Conservation (phyloP, 1,140 invertebrate genomes). For the Leucophenga varia region DNA sequence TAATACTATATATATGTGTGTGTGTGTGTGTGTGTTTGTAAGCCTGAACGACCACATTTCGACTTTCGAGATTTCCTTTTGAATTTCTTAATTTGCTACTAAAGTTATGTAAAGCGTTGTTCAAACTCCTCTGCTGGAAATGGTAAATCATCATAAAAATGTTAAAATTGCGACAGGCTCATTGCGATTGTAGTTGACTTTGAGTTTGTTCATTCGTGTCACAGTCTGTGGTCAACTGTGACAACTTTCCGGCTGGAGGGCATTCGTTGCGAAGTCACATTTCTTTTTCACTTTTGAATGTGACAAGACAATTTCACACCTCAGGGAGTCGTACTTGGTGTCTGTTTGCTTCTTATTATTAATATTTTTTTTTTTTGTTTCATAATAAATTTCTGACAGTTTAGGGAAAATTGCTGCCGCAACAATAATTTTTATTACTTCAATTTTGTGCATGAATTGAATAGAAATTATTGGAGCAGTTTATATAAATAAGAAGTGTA, state of each 20-base stretch:
- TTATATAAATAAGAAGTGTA: no score
- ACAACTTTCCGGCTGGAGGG: background rate
- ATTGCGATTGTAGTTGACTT: background rate
- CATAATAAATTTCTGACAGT: no score
- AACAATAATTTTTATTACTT: no score
- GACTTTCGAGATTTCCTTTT: no score
- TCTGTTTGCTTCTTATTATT: background rate
- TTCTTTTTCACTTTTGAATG: background rate
- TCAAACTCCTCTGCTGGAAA: constrained; percentile 30
- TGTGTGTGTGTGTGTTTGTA: no score
- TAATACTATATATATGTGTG: no score
- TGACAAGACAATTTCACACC: constrained; percentile 48
- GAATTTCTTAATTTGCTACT: no score
- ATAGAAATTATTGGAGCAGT: no score
- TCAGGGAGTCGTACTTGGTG: constrained; percentile 37
- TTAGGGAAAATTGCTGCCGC: no score
- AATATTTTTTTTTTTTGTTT: no score
- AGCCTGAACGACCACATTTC: no score
- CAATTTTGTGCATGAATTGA: no score
- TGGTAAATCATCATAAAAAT: constrained; percentile 47
- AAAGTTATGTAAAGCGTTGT: constrained; percentile 4
- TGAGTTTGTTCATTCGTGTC: background rate
- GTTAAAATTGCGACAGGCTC: constrained; percentile 42
- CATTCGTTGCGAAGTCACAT: background rate
- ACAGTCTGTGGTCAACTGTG: background rate